phyloP scores from a whole-genome alignment of 2,888 invertebrate genomes.

The Punctoribates punctum region DNA sequence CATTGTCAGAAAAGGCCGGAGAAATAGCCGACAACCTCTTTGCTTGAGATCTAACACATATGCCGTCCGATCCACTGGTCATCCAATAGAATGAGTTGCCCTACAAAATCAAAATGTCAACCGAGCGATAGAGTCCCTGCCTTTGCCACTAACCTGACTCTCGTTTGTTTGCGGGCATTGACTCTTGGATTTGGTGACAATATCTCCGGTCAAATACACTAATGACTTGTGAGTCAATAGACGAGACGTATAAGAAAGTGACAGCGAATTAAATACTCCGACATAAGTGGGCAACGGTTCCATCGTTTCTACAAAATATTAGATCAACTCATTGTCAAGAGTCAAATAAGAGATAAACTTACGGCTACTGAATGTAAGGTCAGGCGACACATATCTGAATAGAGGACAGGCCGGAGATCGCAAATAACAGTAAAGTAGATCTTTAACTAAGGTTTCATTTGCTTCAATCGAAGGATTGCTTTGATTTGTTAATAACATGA shows the following conservation, averaged over 20 bases:
- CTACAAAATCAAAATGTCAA: constrained; percentile 48
- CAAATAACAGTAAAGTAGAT: constrained; percentile 70
- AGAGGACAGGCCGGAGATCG: constrained; percentile 63
- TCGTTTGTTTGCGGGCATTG: background rate
- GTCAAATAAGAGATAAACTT: background rate
- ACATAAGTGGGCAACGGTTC: background rate
- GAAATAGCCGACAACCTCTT: constrained; percentile 45
- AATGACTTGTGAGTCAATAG: background rate
- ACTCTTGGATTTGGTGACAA: background rate
- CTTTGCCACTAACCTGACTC: background rate
- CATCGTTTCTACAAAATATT: background rate
- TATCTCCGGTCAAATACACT: background rate
- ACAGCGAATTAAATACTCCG: background rate
- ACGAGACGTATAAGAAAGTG: background rate
- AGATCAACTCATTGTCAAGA: no score
- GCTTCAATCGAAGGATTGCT: constrained; percentile 52
- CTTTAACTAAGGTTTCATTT: constrained; percentile 60
- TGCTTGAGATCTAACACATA: constrained; percentile 46
- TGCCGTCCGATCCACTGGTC: constrained; percentile 43
- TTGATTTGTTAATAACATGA: constrained; percentile 60
- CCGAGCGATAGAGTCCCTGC: background rate
- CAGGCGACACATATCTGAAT: constrained; percentile 57
- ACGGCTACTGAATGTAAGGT: background rate
- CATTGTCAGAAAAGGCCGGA: constrained; percentile 56
- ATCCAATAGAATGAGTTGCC: constrained; percentile 45